Evolutionary conservation across 2,797 vertebrate genomes (phyloP).

Genomic region (Semotilus atromaculatus): DNA sequence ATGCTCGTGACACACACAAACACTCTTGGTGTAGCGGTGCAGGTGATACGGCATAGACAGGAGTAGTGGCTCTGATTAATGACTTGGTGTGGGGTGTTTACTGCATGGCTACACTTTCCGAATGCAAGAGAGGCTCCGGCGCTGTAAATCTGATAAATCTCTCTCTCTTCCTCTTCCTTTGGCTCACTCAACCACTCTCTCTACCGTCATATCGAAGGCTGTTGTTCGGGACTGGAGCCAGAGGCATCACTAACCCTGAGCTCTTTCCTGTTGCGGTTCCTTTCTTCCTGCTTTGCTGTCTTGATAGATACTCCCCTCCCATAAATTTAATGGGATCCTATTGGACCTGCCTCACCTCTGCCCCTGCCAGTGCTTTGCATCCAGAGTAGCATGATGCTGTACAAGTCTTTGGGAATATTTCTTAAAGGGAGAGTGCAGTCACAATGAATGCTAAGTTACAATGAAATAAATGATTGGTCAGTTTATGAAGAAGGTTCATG

Average conservation of each 20-base stretch:
- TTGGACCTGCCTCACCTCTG: conserved; percentile 42
- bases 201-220: conserved; percentile 28
- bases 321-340: conserved; percentile 40
- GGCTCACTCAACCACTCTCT: conserved; percentile 23
- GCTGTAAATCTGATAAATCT: conserved; percentile 54
- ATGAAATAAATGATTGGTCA: background rate
- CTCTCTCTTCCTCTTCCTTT: conserved; percentile 29
- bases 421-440: conserved; percentile 5
- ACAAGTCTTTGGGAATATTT: background rate
- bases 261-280: conserved; percentile 51
- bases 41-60: conserved; percentile 49
- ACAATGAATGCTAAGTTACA: background rate
- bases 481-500: background rate
- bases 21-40: conserved; percentile 14
- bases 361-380: conserved; percentile 5
- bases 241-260: conserved; percentile 33
- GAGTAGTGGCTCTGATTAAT: conserved; percentile 56
- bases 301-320: conserved; percentile 43
- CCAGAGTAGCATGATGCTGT: conserved; percentile 12
- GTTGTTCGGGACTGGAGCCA: conserved; percentile 47
- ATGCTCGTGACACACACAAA: background rate
- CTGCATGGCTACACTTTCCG: conserved; percentile 63
- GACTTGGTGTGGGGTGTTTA: conserved; percentile 52
- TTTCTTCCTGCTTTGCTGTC: conserved; percentile 30
- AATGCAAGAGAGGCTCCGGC: conserved; percentile 56